Percentiles rank a stretch among this genome's conserved stretches.
Evolutionary conservation across 2,797 vertebrate genomes (phyloP).

Genomic region (Lacerta bilineata): DNA sequence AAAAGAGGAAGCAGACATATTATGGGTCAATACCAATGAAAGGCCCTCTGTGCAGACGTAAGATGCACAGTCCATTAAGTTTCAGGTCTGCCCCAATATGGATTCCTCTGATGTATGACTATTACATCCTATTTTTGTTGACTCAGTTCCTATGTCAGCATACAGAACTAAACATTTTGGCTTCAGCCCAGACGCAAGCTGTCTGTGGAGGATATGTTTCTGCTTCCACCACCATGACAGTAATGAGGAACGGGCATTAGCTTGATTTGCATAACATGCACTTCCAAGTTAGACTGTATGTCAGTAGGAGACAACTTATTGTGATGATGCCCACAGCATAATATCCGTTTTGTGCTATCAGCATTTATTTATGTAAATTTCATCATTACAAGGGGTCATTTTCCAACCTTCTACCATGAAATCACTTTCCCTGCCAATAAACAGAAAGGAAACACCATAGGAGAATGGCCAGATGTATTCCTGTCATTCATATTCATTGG

Average conservation of each 20-base stretch:
- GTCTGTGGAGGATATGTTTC: conserved; percentile 92
- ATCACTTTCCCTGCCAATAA: conserved; percentile 88
- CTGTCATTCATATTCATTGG: conserved; percentile 74
- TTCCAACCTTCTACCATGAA: conserved; percentile 94
- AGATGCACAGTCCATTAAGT: conserved; percentile 84
- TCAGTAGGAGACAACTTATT: conserved; percentile 94
- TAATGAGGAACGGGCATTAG: conserved; percentile 96
- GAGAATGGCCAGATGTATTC: conserved; percentile 63
- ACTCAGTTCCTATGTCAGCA: conserved; percentile 96
- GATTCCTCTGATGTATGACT: conserved; percentile 90
- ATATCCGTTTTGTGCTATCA: conserved; percentile 93
- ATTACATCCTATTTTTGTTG: conserved; percentile 89
- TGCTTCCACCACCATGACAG: conserved; percentile 91
- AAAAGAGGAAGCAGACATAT: conserved; percentile 70
- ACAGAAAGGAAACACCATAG: conserved; percentile 77
- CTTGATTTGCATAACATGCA: conserved; percentile 98
- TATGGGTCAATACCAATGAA: conserved; percentile 81
- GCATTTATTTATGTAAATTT: conserved; percentile 99
- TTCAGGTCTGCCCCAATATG: conserved; percentile 84
- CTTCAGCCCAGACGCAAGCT: conserved; percentile 88
- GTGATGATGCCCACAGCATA: conserved; percentile 88
- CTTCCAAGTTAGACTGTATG: conserved; percentile 88
- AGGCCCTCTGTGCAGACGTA: conserved; percentile 75
- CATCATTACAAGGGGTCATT: conserved; percentile 94
- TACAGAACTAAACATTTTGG: conserved; percentile 87